A percentile compares a stretch with the other conserved stretches of the same genome.
phyloP scores from a whole-genome alignment of 2,113 vertebrate species.

The Melanocharis versteri region DNA sequence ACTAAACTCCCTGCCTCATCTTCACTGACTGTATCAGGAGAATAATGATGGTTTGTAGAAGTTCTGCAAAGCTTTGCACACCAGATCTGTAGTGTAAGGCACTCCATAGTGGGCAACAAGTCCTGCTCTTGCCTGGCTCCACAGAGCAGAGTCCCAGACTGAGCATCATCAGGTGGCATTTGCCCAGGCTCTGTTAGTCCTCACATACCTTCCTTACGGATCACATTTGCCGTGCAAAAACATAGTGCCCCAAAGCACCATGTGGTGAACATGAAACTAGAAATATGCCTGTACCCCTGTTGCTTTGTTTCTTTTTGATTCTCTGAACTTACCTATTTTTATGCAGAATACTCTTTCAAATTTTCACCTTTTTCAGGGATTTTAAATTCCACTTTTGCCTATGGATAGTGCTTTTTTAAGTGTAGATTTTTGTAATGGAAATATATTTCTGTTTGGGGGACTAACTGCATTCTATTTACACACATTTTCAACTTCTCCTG shows the following conservation, averaged over 20 bases:
- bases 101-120: not conserved
- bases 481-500: not conserved
- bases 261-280: not conserved
- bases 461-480: not conserved
- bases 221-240: not conserved
- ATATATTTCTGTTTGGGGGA: not conserved
- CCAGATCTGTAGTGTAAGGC: not conserved
- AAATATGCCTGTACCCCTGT: accelerated
- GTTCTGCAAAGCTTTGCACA: not conserved
- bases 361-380: not conserved
- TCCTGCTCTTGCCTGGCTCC: not conserved
- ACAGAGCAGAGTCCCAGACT: not conserved
- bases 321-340: not conserved
- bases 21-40: not conserved
- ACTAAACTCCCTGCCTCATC: not conserved
- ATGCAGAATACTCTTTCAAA: not conserved
- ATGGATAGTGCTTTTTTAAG: not conserved
- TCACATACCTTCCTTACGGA: not conserved
- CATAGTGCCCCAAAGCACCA: not conserved
- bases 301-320: not conserved
- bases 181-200: not conserved
- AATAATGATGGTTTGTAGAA: not conserved
- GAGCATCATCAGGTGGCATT: not conserved
- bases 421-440: not conserved
- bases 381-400: not conserved